Percentiles rank a stretch among this genome's conserved stretches.
Evolutionary conservation across 2,888 invertebrate genomes (phyloP).

Genomic region (Pecten maximus): DNA sequence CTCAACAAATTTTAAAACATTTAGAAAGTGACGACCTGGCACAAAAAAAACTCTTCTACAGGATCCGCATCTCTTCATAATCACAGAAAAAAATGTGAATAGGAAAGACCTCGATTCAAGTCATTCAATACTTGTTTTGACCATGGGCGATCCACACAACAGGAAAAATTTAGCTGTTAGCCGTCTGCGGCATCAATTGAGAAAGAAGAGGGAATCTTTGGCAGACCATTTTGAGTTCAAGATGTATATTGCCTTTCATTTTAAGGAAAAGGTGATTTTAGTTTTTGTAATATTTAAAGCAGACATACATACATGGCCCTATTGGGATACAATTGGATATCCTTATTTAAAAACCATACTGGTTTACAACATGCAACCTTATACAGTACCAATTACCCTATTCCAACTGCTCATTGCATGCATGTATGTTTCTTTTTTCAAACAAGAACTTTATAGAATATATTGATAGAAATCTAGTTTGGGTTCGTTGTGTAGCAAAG

Average conservation of each 20-base stretch:
- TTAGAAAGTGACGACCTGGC: not conserved
- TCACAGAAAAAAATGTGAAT: constrained; percentile 28
- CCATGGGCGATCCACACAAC: constrained; percentile 75
- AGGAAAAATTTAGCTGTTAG: constrained; percentile 75
- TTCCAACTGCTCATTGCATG: no score
- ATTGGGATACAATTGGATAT: no score
- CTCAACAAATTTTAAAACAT: not conserved
- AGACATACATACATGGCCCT: no score
- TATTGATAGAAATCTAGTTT: no score
- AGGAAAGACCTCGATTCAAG: not conserved
- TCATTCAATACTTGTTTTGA: constrained; percentile 17
- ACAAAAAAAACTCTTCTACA: constrained; percentile 1
- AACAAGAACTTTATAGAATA: no score
- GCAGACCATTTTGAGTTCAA: constrained; percentile 82
- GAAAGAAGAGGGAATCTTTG: constrained; percentile 80
- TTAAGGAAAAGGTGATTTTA: constrained; percentile 79
- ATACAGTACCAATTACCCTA: no score
- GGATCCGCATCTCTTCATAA: not conserved
- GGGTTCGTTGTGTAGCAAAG: no score
- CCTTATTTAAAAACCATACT: no score
- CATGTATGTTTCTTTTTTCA: no score
- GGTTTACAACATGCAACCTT: no score
- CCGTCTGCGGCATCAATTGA: constrained; percentile 77
- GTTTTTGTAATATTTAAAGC: no score
- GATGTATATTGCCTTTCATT: constrained; percentile 81